These are phyloP conservation scores for Phortica okadai DNA, from an alignment of 2,888 invertebrate species.

Conservation along the genomic window DNA sequence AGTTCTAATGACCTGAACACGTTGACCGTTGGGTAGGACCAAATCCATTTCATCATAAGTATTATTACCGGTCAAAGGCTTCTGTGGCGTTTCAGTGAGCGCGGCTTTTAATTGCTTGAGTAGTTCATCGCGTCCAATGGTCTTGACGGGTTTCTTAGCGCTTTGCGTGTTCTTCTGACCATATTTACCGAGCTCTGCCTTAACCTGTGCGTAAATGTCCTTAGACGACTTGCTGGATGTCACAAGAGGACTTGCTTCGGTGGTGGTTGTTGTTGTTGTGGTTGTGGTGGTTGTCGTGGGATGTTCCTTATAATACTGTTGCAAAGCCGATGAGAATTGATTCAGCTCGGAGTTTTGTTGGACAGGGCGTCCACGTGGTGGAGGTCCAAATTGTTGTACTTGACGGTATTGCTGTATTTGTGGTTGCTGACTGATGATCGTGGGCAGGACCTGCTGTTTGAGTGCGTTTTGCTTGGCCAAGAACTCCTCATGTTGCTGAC, in stretches of 20 bases:
- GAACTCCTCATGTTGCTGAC: constrained; percentile 84
- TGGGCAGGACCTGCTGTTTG: constrained; percentile 75
- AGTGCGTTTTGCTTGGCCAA: constrained; percentile 83
- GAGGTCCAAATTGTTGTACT: constrained; percentile 66
- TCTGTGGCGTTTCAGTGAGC: constrained; percentile 82
- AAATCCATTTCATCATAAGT: constrained; percentile 86
- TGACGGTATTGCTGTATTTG: constrained; percentile 51
- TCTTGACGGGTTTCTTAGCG: constrained; percentile 76
- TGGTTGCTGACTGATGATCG: constrained; percentile 74
- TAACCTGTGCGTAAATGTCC: constrained; percentile 80
- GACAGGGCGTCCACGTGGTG: constrained; percentile 74
- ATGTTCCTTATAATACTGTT: constrained; percentile 82
- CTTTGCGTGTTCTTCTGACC: constrained; percentile 57
- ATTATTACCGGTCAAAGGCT: constrained; percentile 80
- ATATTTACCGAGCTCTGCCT: constrained; percentile 77
- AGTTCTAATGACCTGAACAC: constrained; percentile 84
- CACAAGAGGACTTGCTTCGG: constrained; percentile 75
- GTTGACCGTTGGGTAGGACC: constrained; percentile 85
- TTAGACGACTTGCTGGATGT: constrained; percentile 78
- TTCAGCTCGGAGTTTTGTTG: constrained; percentile 80
- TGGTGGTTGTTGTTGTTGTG: constrained; percentile 81
- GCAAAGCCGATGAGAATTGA: constrained; percentile 82
- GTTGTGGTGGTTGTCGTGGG: constrained; percentile 84
- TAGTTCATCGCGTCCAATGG: constrained; percentile 83
- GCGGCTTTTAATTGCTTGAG: constrained; percentile 86